Percentiles rank a stretch among this genome's conserved stretches.
phyloP scores from a whole-genome alignment of 2,888 invertebrate genomes.

The Folsomia candida region DNA sequence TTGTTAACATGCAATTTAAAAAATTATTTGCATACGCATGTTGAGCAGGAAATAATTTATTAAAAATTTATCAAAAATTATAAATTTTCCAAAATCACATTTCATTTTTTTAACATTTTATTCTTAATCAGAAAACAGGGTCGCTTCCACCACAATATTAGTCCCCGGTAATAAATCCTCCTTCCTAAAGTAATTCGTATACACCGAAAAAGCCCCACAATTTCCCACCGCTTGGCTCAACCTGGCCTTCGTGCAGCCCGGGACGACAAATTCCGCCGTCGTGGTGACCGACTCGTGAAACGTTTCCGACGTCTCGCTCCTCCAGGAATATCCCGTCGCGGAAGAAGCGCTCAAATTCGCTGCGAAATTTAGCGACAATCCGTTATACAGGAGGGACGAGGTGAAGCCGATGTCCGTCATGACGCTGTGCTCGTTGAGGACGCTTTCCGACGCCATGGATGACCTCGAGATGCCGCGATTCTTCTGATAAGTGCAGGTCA shows the following conservation, averaged over 20 bases:
- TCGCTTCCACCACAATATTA: slow-evolving; percentile 9
- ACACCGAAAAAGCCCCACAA: slow-evolving; percentile 17
- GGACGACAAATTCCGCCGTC: slow-evolving; percentile 10
- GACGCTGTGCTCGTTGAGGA: neutral
- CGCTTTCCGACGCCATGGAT: neutral
- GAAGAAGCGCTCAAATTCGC: slow-evolving; percentile 6
- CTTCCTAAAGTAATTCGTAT: slow-evolving; percentile 15
- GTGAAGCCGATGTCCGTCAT: slow-evolving; percentile 14
- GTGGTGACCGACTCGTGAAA: slow-evolving; percentile 15
- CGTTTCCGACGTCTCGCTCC: slow-evolving; percentile 17
- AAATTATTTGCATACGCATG: no score
- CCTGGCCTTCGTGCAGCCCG: slow-evolving; percentile 13
- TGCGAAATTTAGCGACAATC: slow-evolving; percentile 17
- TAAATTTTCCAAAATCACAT: no score
- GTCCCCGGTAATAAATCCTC: slow-evolving; percentile 10
- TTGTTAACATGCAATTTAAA: no score
- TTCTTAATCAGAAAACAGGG: neutral
- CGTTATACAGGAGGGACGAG: neutral
- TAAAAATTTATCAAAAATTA: no score
- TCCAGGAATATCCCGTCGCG: slow-evolving; percentile 11
- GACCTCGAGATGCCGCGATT: slow-evolving; percentile 5
- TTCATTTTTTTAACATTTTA: no score
- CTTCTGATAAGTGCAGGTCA: slow-evolving; percentile 16
- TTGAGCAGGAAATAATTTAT: no score
- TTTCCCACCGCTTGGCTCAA: slow-evolving; percentile 21